Evolutionary conservation across 2,888 invertebrate genomes (phyloP).

Genomic region (Malacosoma neustria): DNA sequence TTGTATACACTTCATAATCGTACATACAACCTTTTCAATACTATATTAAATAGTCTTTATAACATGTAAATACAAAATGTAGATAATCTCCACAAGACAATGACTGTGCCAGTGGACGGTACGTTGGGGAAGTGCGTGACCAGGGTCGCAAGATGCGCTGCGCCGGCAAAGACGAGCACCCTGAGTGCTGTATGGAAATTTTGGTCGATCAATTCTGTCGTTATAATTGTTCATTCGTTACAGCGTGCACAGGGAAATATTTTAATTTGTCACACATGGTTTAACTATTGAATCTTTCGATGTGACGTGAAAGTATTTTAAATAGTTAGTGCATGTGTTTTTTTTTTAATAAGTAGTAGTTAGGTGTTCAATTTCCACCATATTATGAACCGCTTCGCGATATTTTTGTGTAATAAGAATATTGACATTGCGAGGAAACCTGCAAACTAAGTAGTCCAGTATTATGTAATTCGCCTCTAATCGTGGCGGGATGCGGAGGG

Average conservation of each 20-base stretch:
- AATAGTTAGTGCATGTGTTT: no score
- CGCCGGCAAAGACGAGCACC: neutral
- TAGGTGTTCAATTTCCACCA: no score
- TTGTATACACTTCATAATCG: no score
- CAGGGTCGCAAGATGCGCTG: slow-evolving; percentile 42
- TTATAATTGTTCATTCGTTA: slow-evolving; percentile 6
- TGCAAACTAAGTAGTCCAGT: no score
- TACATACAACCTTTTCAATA: no score
- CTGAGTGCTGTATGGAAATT: slow-evolving; percentile 1
- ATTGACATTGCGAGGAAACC: no score
- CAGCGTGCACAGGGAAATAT: slow-evolving; percentile 3
- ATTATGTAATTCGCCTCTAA: no score
- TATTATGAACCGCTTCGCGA: no score
- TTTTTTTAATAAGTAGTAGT: no score
- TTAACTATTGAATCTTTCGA: neutral
- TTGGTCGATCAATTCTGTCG: slow-evolving; percentile 16
- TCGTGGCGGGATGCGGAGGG: no score
- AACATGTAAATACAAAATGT: neutral
- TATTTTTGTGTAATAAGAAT: no score
- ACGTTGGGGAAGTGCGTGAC: slow-evolving; percentile 67
- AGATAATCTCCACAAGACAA: slow-evolving; percentile 41
- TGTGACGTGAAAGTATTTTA: neutral
- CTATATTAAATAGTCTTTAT: no score
- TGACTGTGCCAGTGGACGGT: slow-evolving; percentile 24
- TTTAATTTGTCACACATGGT: neutral